Evolutionary conservation across 2,888 invertebrate genomes (phyloP), one percentile per base, ranked within the genome.

Genomic region (Neocrepidodera transversa): DNA sequence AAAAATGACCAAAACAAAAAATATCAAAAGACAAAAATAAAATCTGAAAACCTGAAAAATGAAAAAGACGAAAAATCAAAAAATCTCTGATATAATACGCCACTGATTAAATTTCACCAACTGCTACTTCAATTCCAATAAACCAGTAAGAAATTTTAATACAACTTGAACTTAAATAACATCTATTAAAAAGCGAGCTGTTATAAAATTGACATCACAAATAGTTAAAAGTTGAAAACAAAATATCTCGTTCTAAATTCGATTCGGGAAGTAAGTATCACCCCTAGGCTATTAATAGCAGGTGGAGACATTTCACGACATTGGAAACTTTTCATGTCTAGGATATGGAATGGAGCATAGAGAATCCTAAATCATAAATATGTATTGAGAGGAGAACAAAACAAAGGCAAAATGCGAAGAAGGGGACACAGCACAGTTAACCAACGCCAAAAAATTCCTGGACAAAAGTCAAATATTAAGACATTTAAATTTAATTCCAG

Each of bases 341-440:
- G 54, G 36, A 38, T 38, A 38, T 16, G 38, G 16, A 35, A 38
- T 23, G 23, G 50, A 7, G 38, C 26, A 36, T 20, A 17, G 11
- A 32, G 20, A 11, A 36, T 51, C 16, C 48, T 58, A 60, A 63
- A 65, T 63, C 66, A 66, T 66, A 66, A 66, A 66, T 66, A 66
- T 66, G 66, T 66, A 66, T 66, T 62, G 63, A 60, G 62, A 17
- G 23, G 50, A 38, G 61, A 60, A 64, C 66, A 66, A 66, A 66
- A 66, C 66, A 64, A 66, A 61, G 51, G 53, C 56, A 50, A 55
- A 62, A 62, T 60, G 43, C 56, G 54, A 56, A 56, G 56, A 60
- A 52, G 62, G 60, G 62, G 56, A 14, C 40, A 17, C 10, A 7
- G 5, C 40, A 40, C 40, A n/a, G n/a, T 11, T 13, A 11, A 2